Percentiles rank a stretch among this genome's conserved stretches.
Conservation (phyloP, 2,113 vertebrate genomes). For the Dromas ardeola region DNA sequence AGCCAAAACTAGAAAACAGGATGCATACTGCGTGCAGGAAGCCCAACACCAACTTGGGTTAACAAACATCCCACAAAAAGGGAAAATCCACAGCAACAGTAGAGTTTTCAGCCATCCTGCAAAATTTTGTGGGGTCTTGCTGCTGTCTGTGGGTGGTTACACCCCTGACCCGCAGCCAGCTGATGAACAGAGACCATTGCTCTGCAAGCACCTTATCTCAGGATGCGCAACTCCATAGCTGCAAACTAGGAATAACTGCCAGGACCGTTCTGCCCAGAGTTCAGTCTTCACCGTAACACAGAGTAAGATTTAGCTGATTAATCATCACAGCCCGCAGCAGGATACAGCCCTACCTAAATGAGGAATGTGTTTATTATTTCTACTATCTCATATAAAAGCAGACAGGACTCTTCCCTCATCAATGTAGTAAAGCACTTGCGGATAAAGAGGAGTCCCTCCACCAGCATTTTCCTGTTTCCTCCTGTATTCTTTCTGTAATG, state of each 20-base stretch:
- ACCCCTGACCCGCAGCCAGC: neutral
- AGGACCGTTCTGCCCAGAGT: neutral
- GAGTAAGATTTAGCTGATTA: neutral
- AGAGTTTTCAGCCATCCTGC: no score
- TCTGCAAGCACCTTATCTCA: neutral
- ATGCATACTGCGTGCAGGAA: neutral
- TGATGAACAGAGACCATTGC: neutral
- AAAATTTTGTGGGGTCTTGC: accelerated
- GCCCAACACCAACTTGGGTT: neutral
- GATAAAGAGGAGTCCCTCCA: neutral
- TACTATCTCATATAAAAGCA: accelerated
- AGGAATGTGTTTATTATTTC: accelerated
- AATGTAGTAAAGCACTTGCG: accelerated
- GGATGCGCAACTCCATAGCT: neutral
- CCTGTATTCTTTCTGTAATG: neutral
- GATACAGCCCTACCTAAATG: neutral
- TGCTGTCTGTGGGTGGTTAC: neutral
- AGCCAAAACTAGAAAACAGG: neutral
- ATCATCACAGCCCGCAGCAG: neutral
- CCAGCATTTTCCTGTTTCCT: neutral
- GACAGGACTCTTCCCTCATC: neutral
- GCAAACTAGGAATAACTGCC: accelerated
- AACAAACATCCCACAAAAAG: neutral
- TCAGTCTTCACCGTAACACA: accelerated
- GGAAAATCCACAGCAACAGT: neutral